These are phyloP conservation scores for Drosophila sturtevanti DNA, from an alignment of 1,140 invertebrate species.

Conservation along the genomic window DNA sequence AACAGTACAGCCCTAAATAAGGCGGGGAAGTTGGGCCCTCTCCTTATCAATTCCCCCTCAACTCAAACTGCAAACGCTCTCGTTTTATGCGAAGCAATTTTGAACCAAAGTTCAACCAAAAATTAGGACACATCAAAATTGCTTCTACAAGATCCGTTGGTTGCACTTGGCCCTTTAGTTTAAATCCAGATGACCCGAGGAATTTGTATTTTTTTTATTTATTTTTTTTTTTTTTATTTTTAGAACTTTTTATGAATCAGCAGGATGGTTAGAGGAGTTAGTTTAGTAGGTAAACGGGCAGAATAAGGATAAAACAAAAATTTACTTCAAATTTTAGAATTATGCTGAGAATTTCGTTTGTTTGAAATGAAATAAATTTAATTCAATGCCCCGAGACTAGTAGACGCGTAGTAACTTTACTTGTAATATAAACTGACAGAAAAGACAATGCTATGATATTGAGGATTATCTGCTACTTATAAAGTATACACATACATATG, in stretches of 20 bases:
- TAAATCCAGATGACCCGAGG: background rate
- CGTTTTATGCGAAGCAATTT: constrained; percentile 45
- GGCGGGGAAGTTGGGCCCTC: background rate
- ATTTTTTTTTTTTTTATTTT: too few species aligned
- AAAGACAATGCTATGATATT: background rate
- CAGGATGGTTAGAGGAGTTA: too few species aligned
- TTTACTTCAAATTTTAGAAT: constrained; percentile 21
- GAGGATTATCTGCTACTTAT: too few species aligned
- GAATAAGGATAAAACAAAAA: background rate
- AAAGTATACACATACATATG: too few species aligned
- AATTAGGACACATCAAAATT: constrained; percentile 52
- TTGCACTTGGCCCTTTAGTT: constrained; percentile 22
- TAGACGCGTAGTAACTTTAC: background rate
- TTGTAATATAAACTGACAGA: background rate
- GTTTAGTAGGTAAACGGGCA: background rate
- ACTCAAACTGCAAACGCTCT: constrained; percentile 28
- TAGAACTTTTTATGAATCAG: too few species aligned
- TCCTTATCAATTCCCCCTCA: constrained; percentile 25
- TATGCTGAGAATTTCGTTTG: constrained; percentile 34
- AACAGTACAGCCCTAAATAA: background rate
- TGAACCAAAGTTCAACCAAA: constrained; percentile 41
- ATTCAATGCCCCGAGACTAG: background rate
- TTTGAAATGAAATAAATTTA: constrained; percentile 32
- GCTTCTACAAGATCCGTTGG: background rate
- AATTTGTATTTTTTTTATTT: background rate